These are phyloP conservation scores for Notothenia coriiceps DNA, from an alignment of 2,113 vertebrate genomes.

Conservation along the genomic window DNA sequence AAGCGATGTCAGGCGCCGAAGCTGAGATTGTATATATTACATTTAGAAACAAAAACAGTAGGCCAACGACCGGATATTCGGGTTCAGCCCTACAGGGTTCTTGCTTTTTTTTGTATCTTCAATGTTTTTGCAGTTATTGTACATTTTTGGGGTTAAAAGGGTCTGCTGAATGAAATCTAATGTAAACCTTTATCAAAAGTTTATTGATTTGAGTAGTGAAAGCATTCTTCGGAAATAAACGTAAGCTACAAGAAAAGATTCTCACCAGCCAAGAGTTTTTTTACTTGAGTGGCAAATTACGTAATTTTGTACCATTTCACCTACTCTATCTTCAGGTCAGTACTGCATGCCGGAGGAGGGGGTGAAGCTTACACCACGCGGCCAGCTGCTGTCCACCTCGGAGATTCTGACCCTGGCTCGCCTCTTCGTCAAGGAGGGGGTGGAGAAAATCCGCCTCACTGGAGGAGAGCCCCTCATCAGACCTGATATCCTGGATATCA, in stretches of 20 bases:
- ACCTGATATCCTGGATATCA: slow-evolving; percentile 91
- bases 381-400: slow-evolving; percentile 88
- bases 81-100: too few species aligned
- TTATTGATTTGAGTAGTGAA: not conserved
- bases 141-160: not conserved
- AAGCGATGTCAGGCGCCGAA: too few species aligned
- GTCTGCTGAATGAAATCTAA: not conserved
- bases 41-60: too few species aligned
- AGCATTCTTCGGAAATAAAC: too few species aligned
- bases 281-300: not conserved
- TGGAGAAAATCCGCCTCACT: slow-evolving; percentile 96
- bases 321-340: slow-evolving; percentile 84
- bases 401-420: slow-evolving; percentile 91
- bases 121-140: too few species aligned
- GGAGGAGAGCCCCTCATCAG: slow-evolving; percentile 97
- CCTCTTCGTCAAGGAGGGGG: slow-evolving; percentile 94
- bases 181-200: not conserved
- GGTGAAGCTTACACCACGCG: slow-evolving; percentile 90
- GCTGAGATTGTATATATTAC: too few species aligned
- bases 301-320: not conserved
- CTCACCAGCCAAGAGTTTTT: not conserved
- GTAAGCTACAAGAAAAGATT: too few species aligned
- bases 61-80: too few species aligned
- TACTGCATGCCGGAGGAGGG: slow-evolving; percentile 99
- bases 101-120: too few species aligned